These are phyloP conservation scores for Synergus laeviventris DNA, from an alignment of 2,888 invertebrate genomes.

Conservation along the genomic window DNA sequence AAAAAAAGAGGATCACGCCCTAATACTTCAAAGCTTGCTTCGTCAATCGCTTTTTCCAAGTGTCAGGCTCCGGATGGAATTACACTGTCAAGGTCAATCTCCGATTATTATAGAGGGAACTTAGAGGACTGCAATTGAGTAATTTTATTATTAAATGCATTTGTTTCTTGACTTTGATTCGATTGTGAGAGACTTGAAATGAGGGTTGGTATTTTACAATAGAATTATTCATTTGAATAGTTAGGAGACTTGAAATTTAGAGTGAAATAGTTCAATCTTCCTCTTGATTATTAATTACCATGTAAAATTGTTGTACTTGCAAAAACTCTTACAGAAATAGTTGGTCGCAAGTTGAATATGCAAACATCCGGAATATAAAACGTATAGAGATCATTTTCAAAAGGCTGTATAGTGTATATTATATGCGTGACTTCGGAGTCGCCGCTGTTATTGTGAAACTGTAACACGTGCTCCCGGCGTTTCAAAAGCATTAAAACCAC, in stretches of 20 bases:
- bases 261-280: too few relatives aligned
- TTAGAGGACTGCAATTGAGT: background rate
- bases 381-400: constrained; percentile 20
- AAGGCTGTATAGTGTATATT: too few relatives aligned
- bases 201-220: background rate
- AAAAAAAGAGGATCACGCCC: constrained; percentile 3
- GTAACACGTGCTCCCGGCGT: constrained; percentile 46
- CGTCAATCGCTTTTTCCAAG: background rate
- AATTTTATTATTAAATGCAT: constrained; percentile 20
- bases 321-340: background rate
- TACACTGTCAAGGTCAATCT: constrained; percentile 14
- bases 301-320: too few relatives aligned
- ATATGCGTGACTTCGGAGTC: constrained; percentile 25
- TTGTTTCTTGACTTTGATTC: background rate
- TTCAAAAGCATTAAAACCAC: constrained; percentile 49
- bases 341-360: constrained; percentile 7
- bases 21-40: background rate
- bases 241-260: background rate
- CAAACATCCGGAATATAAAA: constrained; percentile 36
- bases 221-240: background rate
- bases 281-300: too few relatives aligned
- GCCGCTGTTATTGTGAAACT: constrained; percentile 42
- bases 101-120: background rate
- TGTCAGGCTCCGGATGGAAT: constrained; percentile 3
- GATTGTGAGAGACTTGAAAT: constrained; percentile 1